These are phyloP conservation scores for Gallinago solitaria DNA, from an alignment of 2,797 vertebrate genomes.

Conservation along the genomic window DNA sequence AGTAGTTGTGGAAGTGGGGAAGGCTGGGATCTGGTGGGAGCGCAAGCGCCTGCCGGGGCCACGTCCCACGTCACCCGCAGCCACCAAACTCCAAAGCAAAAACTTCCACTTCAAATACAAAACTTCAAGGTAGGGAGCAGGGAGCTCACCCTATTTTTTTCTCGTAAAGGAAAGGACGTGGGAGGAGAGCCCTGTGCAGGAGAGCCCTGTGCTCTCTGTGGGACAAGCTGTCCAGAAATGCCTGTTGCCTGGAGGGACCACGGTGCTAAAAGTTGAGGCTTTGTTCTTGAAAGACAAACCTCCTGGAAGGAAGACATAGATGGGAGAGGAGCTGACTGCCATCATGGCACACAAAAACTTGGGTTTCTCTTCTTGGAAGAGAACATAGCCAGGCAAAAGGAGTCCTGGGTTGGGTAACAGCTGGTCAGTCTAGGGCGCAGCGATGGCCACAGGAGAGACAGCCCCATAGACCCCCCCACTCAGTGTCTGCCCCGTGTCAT, in stretches of 20 bases:
- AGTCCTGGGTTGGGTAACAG: slow-evolving; percentile 55
- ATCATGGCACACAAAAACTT: background rate
- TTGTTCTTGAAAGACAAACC: slow-evolving; percentile 14
- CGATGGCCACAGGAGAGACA: background rate
- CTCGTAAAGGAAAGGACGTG: background rate
- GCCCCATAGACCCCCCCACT: background rate
- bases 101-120: background rate
- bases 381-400: slow-evolving; percentile 66
- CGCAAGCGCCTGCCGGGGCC: fast-evolving
- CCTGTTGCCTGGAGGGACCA: background rate
- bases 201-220: background rate
- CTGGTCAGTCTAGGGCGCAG: slow-evolving; percentile 15
- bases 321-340: slow-evolving; percentile 19
- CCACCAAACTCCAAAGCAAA: background rate
- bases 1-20: background rate
- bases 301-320: slow-evolving; percentile 23
- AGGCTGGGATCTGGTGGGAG: background rate
- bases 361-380: slow-evolving; percentile 56
- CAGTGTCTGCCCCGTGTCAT: slow-evolving; percentile 39
- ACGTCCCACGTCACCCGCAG: fast-evolving
- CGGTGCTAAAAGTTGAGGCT: background rate
- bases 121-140: background rate
- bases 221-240: background rate
- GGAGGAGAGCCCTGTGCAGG: background rate
- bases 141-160: background rate